Conservation (phyloP, 2,888 invertebrate species). For the Gastracanthus pulcherrimus region DNA sequence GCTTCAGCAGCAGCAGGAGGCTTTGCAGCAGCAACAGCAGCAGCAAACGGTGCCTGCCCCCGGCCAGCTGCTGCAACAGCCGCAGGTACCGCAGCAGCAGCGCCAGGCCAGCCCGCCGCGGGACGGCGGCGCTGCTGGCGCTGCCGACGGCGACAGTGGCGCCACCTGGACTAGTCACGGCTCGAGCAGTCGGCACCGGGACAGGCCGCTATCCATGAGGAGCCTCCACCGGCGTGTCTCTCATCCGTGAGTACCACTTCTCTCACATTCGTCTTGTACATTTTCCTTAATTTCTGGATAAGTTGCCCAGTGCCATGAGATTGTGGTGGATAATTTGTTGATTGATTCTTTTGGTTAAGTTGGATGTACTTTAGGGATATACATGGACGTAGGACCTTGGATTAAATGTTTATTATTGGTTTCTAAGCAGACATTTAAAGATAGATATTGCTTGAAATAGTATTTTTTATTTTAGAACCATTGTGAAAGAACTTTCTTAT, state of each 20-base stretch:
- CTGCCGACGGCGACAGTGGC: constrained; percentile 69
- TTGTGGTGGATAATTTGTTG: too few relatives aligned
- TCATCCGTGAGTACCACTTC: constrained; percentile 72
- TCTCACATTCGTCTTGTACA: not conserved
- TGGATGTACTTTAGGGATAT: too few relatives aligned
- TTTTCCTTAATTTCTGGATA: not conserved
- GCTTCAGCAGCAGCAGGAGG: constrained; percentile 33
- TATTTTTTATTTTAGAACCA: too few relatives aligned
- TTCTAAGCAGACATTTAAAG: too few relatives aligned
- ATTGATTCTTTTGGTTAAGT: too few relatives aligned
- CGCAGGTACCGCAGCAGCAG: constrained; percentile 34
- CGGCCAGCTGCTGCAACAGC: constrained; percentile 59
- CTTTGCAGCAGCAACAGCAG: constrained; percentile 11
- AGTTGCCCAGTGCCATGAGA: not conserved
- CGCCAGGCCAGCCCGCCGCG: constrained; percentile 58
- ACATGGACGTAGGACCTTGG: too few relatives aligned
- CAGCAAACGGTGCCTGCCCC: constrained; percentile 27
- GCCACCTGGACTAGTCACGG: constrained; percentile 65
- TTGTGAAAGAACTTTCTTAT: too few relatives aligned
- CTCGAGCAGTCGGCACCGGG: constrained; percentile 66
- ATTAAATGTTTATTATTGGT: too few relatives aligned
- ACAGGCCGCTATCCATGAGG: constrained; percentile 74
- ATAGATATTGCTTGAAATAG: too few relatives aligned
- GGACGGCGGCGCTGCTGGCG: constrained; percentile 70
- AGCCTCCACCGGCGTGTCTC: constrained; percentile 75